Conservation (phyloP, 2,888 invertebrate genomes). For the Pterostichus niger region DNA sequence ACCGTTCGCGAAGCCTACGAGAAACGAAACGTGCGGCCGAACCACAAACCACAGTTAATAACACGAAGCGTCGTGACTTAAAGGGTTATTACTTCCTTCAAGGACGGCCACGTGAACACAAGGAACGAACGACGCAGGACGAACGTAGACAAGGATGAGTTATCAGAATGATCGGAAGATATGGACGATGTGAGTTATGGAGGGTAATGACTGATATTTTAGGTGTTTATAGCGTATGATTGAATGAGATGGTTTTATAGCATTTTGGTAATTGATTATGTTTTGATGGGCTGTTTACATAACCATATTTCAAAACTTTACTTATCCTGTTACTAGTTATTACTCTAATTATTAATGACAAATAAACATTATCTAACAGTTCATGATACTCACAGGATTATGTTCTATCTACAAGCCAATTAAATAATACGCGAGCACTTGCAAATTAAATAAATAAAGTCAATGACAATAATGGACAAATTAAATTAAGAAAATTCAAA, state of each 20-base stretch:
- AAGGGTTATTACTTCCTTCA: conserved; percentile 44
- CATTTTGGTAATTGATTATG: too few species aligned
- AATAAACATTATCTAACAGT: too few species aligned
- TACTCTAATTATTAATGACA: too few species aligned
- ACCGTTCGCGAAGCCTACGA: conserved; percentile 18
- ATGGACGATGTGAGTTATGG: conserved; percentile 23
- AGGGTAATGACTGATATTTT: not conserved
- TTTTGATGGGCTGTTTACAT: too few species aligned
- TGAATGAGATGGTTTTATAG: not conserved
- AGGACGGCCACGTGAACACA: not conserved
- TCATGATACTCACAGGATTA: too few species aligned
- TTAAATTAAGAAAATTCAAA: too few species aligned
- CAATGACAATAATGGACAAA: too few species aligned
- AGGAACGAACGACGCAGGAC: conserved; percentile 9
- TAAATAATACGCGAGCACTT: too few species aligned
- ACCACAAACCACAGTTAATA: conserved; percentile 52
- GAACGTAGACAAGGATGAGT: not conserved
- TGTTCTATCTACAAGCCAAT: too few species aligned
- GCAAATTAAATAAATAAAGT: too few species aligned
- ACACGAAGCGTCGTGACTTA: conserved; percentile 46
- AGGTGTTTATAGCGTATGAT: not conserved
- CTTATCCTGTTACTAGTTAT: too few species aligned
- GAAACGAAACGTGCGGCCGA: conserved; percentile 43
- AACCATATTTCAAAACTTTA: too few species aligned
- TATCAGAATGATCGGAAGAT: not conserved